Evolutionary conservation across 2,797 vertebrate species (phyloP).

Genomic region (Octomys mimax): DNA sequence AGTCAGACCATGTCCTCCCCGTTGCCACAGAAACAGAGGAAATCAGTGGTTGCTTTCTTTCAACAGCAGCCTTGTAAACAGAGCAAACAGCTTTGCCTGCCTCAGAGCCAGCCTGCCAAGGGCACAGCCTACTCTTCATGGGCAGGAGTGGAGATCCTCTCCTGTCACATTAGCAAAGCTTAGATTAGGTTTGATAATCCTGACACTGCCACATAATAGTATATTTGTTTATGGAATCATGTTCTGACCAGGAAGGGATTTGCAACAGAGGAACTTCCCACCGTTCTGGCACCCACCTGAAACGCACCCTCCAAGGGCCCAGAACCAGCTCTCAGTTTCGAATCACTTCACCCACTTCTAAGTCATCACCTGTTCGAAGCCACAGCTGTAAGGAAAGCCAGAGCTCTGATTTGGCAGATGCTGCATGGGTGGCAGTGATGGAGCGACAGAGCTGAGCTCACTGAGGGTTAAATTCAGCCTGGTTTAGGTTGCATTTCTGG

Average conservation of each 20-base stretch:
- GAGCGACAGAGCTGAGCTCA: not conserved
- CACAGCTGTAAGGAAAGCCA: not conserved
- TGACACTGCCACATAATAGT: not conserved
- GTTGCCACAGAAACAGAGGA: slow-evolving; percentile 36
- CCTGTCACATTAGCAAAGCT: not conserved
- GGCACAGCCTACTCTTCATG: slow-evolving; percentile 24
- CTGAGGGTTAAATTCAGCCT: not conserved
- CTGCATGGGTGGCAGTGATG: not conserved
- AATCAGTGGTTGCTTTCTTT: slow-evolving; percentile 7
- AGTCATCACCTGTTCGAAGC: accelerated
- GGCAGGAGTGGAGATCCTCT: not conserved
- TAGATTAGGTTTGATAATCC: slow-evolving; percentile 41
- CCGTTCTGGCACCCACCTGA: not conserved
- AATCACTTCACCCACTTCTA: not conserved
- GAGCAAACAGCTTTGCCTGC: not conserved
- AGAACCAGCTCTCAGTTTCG: not conserved
- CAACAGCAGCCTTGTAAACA: slow-evolving; percentile 64
- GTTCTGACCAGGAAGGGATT: not conserved
- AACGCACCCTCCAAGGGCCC: not conserved
- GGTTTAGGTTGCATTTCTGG: not conserved
- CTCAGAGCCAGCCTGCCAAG: not conserved
- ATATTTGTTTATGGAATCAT: slow-evolving; percentile 36
- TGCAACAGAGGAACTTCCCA: not conserved
- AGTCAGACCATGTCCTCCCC: not conserved
- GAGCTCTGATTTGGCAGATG: not conserved